phyloP scores from a whole-genome alignment of 2,888 invertebrate species.

The Flexamia atlantica region DNA sequence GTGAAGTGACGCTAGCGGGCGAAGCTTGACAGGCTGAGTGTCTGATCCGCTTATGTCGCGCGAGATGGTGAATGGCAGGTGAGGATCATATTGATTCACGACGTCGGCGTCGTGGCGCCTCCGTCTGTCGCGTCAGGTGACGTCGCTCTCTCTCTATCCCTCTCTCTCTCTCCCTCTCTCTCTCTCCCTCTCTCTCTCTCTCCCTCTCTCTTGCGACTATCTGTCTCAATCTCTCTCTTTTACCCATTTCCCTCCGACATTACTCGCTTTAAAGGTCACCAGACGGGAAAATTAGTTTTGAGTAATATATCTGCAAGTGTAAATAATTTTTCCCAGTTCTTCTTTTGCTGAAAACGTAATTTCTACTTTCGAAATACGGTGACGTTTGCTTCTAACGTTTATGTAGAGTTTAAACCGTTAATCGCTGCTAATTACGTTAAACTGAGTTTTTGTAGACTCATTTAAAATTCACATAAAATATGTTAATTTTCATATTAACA shows the following conservation, averaged over 20 bases:
- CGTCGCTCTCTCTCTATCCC: not conserved
- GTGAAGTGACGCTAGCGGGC: not conserved
- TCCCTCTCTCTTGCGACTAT: not conserved
- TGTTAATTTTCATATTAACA: too few relatives aligned
- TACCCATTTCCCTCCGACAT: not conserved
- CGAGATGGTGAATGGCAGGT: conserved; percentile 19
- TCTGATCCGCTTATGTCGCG: conserved; percentile 22
- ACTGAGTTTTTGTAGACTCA: too few relatives aligned
- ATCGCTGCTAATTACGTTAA: too few relatives aligned
- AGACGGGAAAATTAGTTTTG: conserved; percentile 1
- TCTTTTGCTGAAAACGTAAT: too few relatives aligned
- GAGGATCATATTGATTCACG: conserved; percentile 28
- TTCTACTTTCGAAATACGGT: too few relatives aligned
- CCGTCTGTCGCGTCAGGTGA: not conserved
- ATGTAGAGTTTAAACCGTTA: too few relatives aligned
- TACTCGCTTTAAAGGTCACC: not conserved
- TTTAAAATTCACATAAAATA: too few relatives aligned
- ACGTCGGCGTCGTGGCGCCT: not conserved
- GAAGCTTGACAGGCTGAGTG: not conserved
- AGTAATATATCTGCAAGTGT: not conserved
- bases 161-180: not conserved
- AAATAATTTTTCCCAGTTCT: not conserved
- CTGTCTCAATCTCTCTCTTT: too few relatives aligned
- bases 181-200: not conserved
- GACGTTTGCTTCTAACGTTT: too few relatives aligned